phyloP scores from a whole-genome alignment of 2,888 invertebrate species.

The Melanchra persicariae region DNA sequence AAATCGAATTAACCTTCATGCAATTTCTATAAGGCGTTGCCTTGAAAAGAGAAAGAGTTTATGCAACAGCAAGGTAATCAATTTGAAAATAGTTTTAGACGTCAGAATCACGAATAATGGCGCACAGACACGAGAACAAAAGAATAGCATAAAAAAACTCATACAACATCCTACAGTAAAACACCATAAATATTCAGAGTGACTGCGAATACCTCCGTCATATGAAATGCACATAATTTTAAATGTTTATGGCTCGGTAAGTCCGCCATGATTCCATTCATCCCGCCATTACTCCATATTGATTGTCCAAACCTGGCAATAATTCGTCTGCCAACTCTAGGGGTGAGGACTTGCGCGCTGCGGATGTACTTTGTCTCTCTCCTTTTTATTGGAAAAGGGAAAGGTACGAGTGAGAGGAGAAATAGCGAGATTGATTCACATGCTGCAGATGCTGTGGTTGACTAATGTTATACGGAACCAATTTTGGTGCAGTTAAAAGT shows the following conservation, averaged over 20 bases:
- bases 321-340: constrained; percentile 73
- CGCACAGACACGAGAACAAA: constrained; percentile 20
- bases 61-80: constrained; percentile 28
- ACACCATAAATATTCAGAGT: constrained; percentile 32
- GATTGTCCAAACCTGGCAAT: constrained; percentile 80
- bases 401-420: constrained; percentile 74
- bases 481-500: constrained; percentile 28
- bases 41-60: constrained; percentile 31
- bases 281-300: constrained; percentile 77
- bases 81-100: constrained; percentile 16
- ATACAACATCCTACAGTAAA: constrained; percentile 29
- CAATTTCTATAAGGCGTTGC: constrained; percentile 18
- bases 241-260: constrained; percentile 56
- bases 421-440: constrained; percentile 80
- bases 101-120: constrained; percentile 8
- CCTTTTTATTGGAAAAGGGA: constrained; percentile 59
- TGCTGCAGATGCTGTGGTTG: constrained; percentile 85
- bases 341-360: constrained; percentile 84
- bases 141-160: constrained; percentile 25
- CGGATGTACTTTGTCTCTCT: constrained; percentile 73
- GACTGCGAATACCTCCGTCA: constrained; percentile 36
- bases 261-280: constrained; percentile 65
- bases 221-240: constrained; percentile 56
- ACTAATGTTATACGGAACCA: constrained; percentile 70
- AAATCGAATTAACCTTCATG: constrained; percentile 8